phyloP scores from a whole-genome alignment of 2,797 vertebrate genomes.

The Alcedo atthis region DNA sequence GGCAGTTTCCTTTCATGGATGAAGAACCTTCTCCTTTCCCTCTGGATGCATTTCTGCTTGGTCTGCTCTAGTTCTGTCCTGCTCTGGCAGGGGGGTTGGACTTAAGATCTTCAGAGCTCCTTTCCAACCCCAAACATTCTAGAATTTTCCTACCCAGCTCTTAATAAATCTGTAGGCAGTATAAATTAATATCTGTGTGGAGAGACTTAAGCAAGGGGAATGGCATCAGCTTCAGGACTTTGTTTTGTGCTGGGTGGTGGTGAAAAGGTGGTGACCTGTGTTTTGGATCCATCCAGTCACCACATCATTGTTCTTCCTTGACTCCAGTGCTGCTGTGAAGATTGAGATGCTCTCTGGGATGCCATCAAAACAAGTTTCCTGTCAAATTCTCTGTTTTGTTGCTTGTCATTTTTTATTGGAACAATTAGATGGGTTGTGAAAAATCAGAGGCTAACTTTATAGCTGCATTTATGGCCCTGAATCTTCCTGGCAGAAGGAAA shows the following conservation, averaged over 20 bases:
- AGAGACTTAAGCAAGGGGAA: slow-evolving; percentile 1
- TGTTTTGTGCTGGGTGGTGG: neutral
- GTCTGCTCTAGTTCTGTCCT: too few relatives aligned
- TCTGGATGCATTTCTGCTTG: too few relatives aligned
- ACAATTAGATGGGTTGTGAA: slow-evolving; percentile 62
- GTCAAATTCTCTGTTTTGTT: slow-evolving; percentile 44
- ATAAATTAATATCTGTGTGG: neutral
- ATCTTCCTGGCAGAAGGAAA: slow-evolving; percentile 40
- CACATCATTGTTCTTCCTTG: slow-evolving; percentile 33
- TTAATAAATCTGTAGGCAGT: slow-evolving; percentile 18
- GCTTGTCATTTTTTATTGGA: slow-evolving; percentile 64
- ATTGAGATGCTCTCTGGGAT: slow-evolving; percentile 31
- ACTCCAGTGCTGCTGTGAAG: slow-evolving; percentile 3
- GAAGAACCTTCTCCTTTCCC: neutral
- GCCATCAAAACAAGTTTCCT: slow-evolving; percentile 1
- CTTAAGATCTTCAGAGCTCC: too few relatives aligned
- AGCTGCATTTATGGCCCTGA: slow-evolving; percentile 39
- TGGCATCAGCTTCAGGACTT: slow-evolving; percentile 23
- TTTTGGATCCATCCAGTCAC: slow-evolving; percentile 49
- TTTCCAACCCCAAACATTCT: too few relatives aligned
- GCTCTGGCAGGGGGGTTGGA: too few relatives aligned
- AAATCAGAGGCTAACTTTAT: slow-evolving; percentile 38
- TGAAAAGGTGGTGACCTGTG: slow-evolving; percentile 30
- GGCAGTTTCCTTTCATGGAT: neutral
- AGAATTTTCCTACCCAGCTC: neutral